Percentiles rank a stretch among this genome's conserved stretches.
Evolutionary conservation across 2,113 vertebrate genomes (phyloP).

Genomic region (Sander vitreus): DNA sequence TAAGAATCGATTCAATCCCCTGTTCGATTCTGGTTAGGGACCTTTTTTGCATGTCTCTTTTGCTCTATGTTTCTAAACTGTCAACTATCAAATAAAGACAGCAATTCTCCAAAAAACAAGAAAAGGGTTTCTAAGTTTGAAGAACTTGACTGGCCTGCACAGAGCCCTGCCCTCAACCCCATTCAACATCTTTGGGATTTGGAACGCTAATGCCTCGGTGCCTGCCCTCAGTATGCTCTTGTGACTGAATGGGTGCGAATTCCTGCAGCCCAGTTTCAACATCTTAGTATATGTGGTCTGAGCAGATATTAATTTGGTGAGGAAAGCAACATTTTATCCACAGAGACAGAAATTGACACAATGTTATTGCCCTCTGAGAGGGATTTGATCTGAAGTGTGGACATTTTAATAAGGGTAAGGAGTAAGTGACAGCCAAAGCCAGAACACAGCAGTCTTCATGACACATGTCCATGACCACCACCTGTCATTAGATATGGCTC

Average conservation of each 20-base stretch:
- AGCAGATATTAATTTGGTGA: constrained; percentile 5
- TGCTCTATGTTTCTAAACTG: too few relatives aligned
- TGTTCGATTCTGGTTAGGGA: too few relatives aligned
- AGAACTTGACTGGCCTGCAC: constrained; percentile 4
- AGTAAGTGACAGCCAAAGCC: neutral
- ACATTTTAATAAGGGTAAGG: neutral
- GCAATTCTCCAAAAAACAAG: neutral
- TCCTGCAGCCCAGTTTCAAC: neutral
- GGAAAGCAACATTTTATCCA: neutral
- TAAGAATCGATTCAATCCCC: too few relatives aligned
- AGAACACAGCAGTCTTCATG: neutral
- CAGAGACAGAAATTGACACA: constrained; percentile 10
- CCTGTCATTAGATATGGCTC: constrained; percentile 10
- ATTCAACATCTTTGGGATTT: constrained; percentile 25
- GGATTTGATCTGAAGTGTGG: neutral
- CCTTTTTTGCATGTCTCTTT: too few relatives aligned
- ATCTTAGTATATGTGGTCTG: neutral
- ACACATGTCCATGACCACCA: neutral
- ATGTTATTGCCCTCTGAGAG: neutral
- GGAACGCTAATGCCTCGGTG: neutral
- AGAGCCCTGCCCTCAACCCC: neutral
- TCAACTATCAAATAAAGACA: neutral
- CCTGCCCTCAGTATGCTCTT: constrained; percentile 11
- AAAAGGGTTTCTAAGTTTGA: constrained; percentile 3
- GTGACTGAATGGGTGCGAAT: neutral